These are phyloP conservation scores for Lordiphosa collinella DNA, from an alignment of 1,140 invertebrate species.

Conservation along the genomic window DNA sequence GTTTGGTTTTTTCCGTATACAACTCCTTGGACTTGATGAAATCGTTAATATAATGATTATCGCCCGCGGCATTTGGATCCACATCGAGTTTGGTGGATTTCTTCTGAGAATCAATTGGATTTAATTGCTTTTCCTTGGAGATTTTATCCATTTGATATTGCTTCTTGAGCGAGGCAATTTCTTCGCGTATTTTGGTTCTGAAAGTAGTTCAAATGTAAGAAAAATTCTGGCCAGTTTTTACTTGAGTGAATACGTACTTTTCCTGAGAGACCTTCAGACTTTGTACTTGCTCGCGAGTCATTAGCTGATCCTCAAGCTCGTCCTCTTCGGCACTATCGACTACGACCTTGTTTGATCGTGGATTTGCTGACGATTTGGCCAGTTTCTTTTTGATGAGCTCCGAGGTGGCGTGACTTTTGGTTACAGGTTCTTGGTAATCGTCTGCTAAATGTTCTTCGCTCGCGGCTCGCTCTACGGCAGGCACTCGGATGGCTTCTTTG, in stretches of 20 bases:
- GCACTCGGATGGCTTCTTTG: constrained; percentile 81
- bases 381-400: constrained; percentile 52
- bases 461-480: constrained; percentile 78
- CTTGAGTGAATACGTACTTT: constrained; percentile 80
- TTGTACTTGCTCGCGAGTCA: constrained; percentile 73
- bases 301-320: constrained; percentile 83
- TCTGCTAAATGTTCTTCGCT: constrained; percentile 80
- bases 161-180: constrained; percentile 87
- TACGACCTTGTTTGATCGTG: neutral
- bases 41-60: constrained; percentile 82
- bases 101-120: constrained; percentile 59
- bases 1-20: constrained; percentile 85
- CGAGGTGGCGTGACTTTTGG: constrained; percentile 3
- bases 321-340: constrained; percentile 78
- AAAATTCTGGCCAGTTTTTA: neutral
- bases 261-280: constrained; percentile 84
- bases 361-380: constrained; percentile 37
- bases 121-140: constrained; percentile 74
- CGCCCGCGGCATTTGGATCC: constrained; percentile 61
- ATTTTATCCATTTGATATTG: constrained; percentile 85
- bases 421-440: constrained; percentile 46
- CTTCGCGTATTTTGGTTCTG: constrained; percentile 88
- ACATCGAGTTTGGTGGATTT: constrained; percentile 76
- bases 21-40: constrained; percentile 89
- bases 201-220: constrained; percentile 44